These are phyloP conservation scores for Perizoma affinitatum DNA, from an alignment of 2,888 invertebrate genomes.

Conservation along the genomic window DNA sequence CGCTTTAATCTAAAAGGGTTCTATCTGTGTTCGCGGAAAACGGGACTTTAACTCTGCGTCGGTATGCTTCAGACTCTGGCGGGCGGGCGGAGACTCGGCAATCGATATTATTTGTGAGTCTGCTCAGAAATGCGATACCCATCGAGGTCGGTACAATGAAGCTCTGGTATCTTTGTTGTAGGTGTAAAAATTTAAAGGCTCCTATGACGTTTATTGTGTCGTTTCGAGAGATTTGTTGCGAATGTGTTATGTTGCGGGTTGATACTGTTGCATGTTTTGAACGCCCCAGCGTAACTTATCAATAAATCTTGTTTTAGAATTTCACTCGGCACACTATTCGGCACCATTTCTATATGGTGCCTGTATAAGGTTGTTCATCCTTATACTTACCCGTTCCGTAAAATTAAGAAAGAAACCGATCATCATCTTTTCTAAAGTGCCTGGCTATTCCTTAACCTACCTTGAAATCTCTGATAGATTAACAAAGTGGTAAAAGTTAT, in stretches of 20 bases:
- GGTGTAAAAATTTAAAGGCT: constrained; percentile 40
- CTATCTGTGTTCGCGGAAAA: constrained; percentile 51
- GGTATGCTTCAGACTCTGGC: constrained; percentile 41
- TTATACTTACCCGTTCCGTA: no score
- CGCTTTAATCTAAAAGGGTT: constrained; percentile 76
- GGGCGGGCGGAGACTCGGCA: constrained; percentile 32
- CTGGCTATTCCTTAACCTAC: no score
- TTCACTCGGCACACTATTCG: no score
- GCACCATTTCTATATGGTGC: no score
- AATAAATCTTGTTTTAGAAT: not conserved
- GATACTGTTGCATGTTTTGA: not conserved
- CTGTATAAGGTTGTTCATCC: no score
- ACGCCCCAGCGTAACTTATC: not conserved
- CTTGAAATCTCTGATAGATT: no score
- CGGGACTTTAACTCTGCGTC: constrained; percentile 48
- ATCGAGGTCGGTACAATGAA: constrained; percentile 45
- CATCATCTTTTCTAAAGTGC: no score
- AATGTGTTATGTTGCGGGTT: constrained; percentile 18
- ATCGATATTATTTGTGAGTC: constrained; percentile 62
- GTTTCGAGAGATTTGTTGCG: constrained; percentile 27
- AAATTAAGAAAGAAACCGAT: no score
- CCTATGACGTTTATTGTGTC: constrained; percentile 29
- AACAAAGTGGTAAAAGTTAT: no score
- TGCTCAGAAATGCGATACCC: constrained; percentile 38
- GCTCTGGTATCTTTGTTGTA: constrained; percentile 39